These are phyloP conservation scores for Rhorus exstirpatorius DNA, from an alignment of 2,888 invertebrate genomes.

Conservation along the genomic window DNA sequence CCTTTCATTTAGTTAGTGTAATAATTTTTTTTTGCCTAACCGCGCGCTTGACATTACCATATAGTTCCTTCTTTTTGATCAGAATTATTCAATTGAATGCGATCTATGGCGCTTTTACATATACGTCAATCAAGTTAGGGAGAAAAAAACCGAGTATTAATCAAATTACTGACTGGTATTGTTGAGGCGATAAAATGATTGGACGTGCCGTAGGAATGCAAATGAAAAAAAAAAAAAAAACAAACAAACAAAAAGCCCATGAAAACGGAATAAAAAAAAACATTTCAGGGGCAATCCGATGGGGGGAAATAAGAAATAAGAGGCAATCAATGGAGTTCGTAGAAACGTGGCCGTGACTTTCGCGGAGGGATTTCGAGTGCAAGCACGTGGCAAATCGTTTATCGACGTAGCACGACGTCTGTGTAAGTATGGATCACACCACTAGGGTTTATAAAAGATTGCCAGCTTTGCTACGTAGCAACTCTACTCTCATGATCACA, in stretches of 20 bases:
- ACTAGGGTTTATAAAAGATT: slow-evolving; percentile 19
- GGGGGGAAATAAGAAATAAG: background rate
- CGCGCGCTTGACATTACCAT: too few species aligned
- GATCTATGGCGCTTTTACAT: too few species aligned
- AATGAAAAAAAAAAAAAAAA: background rate
- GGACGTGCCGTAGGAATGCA: background rate
- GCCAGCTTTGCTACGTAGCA: background rate
- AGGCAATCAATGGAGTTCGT: slow-evolving; percentile 36
- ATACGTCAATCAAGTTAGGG: too few species aligned
- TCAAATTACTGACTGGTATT: too few species aligned
- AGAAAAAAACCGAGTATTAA: too few species aligned
- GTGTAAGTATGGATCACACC: slow-evolving; percentile 2
- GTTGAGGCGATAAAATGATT: background rate
- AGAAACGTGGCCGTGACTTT: slow-evolving; percentile 27
- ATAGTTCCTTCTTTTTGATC: too few species aligned
- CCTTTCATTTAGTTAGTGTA: too few species aligned
- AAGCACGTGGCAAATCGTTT: slow-evolving; percentile 49
- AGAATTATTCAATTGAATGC: too few species aligned
- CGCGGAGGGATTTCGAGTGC: slow-evolving; percentile 32
- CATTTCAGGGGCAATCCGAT: slow-evolving; percentile 12
- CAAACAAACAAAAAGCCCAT: background rate
- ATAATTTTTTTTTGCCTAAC: too few species aligned
- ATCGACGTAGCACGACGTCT: background rate
- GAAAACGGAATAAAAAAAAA: slow-evolving; percentile 12
- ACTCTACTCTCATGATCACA: slow-evolving; percentile 5